These are phyloP conservation scores for Timema podura DNA, from an alignment of 2,888 invertebrate genomes.

Conservation along the genomic window DNA sequence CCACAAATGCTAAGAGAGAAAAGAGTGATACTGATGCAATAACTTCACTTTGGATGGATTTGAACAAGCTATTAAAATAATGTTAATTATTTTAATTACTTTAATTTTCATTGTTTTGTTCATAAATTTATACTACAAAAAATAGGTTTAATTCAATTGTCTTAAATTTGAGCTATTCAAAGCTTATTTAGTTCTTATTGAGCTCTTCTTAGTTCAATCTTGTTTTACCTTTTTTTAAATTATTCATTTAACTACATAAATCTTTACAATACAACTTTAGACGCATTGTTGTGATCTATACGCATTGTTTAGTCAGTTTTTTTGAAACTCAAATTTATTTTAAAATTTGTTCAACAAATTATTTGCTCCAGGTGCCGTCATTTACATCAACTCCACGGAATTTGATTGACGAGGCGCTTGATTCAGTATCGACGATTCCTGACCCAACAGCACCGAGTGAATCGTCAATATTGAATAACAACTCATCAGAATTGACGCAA, in stretches of 20 bases:
- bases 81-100: too few species aligned
- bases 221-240: too few species aligned
- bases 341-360: background rate
- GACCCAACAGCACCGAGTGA: background rate
- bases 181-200: too few species aligned
- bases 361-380: background rate
- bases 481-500: background rate
- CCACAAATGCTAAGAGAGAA: too few species aligned
- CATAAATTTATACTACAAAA: too few species aligned
- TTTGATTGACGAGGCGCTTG: background rate
- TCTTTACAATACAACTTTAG: background rate
- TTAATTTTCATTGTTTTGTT: too few species aligned
- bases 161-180: too few species aligned
- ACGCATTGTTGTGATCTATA: background rate
- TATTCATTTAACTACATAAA: background rate
- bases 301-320: background rate
- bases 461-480: background rate
- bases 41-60: too few species aligned
- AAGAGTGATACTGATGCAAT: too few species aligned
- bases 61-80: too few species aligned
- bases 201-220: too few species aligned
- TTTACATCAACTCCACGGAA: background rate
- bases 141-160: too few species aligned
- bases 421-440: constrained; percentile 2
- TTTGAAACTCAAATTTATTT: background rate